Percentiles rank a stretch among this genome's conserved stretches.
phyloP scores from a whole-genome alignment of 2,113 vertebrate genomes.

The Cynopterus brachyotis region DNA sequence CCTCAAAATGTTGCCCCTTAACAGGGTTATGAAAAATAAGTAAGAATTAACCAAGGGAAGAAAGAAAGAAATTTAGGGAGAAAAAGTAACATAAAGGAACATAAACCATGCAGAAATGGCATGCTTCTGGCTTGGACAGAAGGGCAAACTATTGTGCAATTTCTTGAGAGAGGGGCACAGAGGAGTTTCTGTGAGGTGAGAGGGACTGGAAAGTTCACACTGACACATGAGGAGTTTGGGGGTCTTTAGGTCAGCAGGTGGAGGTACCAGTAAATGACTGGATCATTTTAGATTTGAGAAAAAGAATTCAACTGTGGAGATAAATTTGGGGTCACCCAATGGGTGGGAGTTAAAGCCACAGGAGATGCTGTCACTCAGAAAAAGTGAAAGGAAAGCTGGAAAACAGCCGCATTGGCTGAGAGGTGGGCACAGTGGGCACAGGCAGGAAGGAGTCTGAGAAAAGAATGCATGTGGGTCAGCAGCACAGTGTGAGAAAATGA shows the following conservation, averaged over 20 bases:
- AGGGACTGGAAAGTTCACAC: background rate
- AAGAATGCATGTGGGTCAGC: background rate
- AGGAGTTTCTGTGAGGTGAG: background rate
- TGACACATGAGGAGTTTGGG: background rate
- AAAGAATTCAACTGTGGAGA: background rate
- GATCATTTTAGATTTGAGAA: background rate
- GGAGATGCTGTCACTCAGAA: background rate
- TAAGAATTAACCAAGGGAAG: background rate
- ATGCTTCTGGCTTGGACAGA: background rate
- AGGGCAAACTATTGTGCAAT: accelerated
- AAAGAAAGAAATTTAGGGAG: background rate
- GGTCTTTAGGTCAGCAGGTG: too few relatives aligned
- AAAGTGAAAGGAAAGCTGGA: background rate
- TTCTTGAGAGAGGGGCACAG: background rate
- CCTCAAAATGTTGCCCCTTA: background rate
- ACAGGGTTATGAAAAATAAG: background rate
- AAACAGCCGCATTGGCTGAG: background rate
- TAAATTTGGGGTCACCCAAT: background rate
- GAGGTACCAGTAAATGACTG: background rate
- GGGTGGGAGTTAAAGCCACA: background rate
- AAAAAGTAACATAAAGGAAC: background rate
- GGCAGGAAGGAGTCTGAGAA: background rate
- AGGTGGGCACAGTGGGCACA: background rate
- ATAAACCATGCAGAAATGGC: too few relatives aligned
- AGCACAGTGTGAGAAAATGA: background rate